phyloP scores from a whole-genome alignment of 2,797 vertebrate genomes.

The Pseudocheirus occidentalis region DNA sequence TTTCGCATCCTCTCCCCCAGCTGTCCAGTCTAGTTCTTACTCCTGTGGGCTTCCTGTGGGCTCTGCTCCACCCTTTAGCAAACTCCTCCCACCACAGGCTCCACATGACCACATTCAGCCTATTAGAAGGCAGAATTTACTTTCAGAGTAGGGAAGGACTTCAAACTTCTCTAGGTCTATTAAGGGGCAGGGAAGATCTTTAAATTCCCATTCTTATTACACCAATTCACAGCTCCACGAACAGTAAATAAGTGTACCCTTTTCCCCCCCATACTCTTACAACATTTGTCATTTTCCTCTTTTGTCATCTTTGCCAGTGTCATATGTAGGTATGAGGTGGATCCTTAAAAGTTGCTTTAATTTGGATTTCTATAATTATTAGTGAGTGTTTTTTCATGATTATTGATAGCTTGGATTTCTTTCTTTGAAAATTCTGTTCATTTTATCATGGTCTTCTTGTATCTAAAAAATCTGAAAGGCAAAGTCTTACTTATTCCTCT shows the following conservation, averaged over 20 bases:
- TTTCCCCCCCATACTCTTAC: neutral
- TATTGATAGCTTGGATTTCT: too few relatives aligned
- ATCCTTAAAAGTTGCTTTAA: neutral
- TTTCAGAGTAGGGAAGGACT: too few relatives aligned
- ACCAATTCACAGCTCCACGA: neutral
- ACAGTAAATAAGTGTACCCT: neutral
- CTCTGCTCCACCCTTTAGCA: too few relatives aligned
- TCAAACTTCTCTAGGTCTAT: too few relatives aligned
- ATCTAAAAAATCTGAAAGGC: neutral
- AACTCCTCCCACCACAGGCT: too few relatives aligned
- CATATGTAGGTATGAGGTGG: neutral
- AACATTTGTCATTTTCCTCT: neutral
- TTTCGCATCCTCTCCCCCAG: too few relatives aligned
- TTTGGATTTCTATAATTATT: neutral
- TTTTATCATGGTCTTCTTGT: neutral
- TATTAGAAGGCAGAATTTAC: too few relatives aligned
- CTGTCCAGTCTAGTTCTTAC: too few relatives aligned
- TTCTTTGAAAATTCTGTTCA: neutral
- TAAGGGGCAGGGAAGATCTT: too few relatives aligned
- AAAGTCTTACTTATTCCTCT: neutral
- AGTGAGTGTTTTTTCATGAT: neutral
- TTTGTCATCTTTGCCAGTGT: neutral
- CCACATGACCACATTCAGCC: too few relatives aligned
- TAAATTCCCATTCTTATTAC: too few relatives aligned
- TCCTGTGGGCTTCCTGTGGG: too few relatives aligned